Base-by-base conservation (phyloP, 2,113 vertebrate species). In the Microcebus tavaratra region DNA sequence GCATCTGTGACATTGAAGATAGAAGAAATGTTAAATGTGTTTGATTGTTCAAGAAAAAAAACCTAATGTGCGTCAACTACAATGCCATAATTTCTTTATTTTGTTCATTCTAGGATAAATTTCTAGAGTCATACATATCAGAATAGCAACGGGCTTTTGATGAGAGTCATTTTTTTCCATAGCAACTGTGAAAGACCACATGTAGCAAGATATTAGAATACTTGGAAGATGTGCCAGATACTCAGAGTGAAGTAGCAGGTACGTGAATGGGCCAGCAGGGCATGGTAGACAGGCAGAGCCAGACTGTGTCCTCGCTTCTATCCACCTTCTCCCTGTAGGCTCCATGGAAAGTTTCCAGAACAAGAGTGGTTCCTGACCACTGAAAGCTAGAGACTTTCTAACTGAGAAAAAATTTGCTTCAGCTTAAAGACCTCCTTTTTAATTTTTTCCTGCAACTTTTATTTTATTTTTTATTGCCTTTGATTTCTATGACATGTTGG, bases 391-490 rank as follows among this genome's bases (percentile, higher is more conserved):
- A 93, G 42, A 34, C 29, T 48, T 67, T 67, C 23, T 75, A 72
- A 36, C 34, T n/a, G 29, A 94, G 68, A 63, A 53, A 23, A 25
- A 76, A 72, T 76, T 65, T 57, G 48, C 59, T 92, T 88, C 29
- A 34, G 25, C 29, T 84, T 85, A 63, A 68, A 50, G 34, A 29
- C 11, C 55, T 91, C 29, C 17, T 45, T 57, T 21, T 67, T 27
- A 23, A 36, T 25, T 90, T 53, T 57, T 68, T 42, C 39, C 85
- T 21, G 5, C 25, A 36, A 65, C 67, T 94, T 95, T 39, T 29
- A 39, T 76, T 59, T 97, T 48, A 39, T 93, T 89, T 96, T 61
- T 97, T n/a, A 90, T 95, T 88, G 59, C 34, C 42, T 75, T 65
- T 80, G 65, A 90, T 78, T 80, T 63, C n/a, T 76, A n/a, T 57